Evolutionary conservation across 2,888 invertebrate genomes (phyloP).

Genomic region (Xestia rhomboidea): DNA sequence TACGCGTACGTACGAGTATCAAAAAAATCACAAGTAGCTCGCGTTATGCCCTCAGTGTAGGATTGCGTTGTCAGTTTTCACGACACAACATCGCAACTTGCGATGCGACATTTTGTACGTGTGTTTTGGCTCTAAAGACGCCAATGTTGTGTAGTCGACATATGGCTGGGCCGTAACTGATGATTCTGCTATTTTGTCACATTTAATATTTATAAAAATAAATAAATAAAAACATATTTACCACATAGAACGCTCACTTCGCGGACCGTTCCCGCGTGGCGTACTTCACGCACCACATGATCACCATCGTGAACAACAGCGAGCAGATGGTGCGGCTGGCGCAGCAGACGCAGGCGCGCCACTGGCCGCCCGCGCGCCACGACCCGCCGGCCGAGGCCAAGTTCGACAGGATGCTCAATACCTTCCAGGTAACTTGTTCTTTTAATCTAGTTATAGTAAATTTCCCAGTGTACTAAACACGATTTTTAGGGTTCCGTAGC

Average conservation of each 20-base stretch:
- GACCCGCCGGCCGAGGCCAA: constrained; percentile 91
- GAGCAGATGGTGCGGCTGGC: constrained; percentile 97
- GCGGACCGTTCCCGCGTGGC: constrained; percentile 96
- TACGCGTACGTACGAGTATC: not conserved
- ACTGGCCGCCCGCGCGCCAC: constrained; percentile 93
- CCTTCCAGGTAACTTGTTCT: constrained; percentile 90
- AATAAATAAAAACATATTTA: not conserved
- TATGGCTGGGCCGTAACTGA: not conserved
- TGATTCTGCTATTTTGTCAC: constrained; percentile 4
- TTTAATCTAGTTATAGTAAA: not conserved
- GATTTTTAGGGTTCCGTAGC: too few species aligned
- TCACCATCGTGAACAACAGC: constrained; percentile 98
- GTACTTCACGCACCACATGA: constrained; percentile 98
- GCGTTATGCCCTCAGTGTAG: not conserved
- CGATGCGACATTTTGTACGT: not conserved
- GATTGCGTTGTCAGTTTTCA: not conserved
- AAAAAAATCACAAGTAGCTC: not conserved
- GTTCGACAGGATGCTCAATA: constrained; percentile 91
- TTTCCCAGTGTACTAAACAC: not conserved
- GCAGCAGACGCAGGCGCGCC: constrained; percentile 95
- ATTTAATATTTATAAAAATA: not conserved
- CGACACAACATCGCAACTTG: not conserved
- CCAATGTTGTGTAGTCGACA: not conserved
- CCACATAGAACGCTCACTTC: constrained; percentile 94
- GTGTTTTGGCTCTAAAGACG: not conserved